Evolutionary conservation across 2,797 vertebrate species (phyloP).

Genomic region (Anolis apletophallus): DNA sequence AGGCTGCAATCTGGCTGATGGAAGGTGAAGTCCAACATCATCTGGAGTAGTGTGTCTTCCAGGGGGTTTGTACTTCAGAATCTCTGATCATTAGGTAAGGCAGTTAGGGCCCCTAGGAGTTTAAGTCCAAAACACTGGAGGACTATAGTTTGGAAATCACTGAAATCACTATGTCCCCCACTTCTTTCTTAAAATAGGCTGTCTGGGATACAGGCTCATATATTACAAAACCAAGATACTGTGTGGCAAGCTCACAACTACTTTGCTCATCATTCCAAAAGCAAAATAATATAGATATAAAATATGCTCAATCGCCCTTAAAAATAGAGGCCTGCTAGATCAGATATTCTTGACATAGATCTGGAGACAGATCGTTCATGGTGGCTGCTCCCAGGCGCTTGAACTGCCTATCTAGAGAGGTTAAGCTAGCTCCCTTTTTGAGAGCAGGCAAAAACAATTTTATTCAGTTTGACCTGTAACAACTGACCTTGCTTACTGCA

Average conservation of each 20-base stretch:
- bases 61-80: too few relatives aligned
- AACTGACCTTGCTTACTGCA: too few relatives aligned
- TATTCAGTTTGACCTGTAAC: too few relatives aligned
- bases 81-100: too few relatives aligned
- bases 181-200: not conserved
- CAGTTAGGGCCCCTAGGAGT: too few relatives aligned
- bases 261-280: not conserved
- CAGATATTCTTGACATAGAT: not conserved
- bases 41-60: too few relatives aligned
- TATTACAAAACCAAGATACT: not conserved
- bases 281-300: not conserved
- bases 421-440: too few relatives aligned
- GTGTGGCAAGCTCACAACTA: not conserved
- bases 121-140: too few relatives aligned
- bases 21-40: not conserved
- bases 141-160: not conserved
- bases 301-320: too few relatives aligned
- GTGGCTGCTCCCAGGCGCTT: too few relatives aligned
- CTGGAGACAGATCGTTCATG: not conserved
- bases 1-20: not conserved
- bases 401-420: too few relatives aligned
- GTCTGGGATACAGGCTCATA: not conserved
- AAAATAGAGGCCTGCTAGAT: not conserved
- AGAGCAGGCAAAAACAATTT: too few relatives aligned
- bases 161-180: not conserved